Percentiles rank a stretch among this genome's conserved stretches.
These are phyloP conservation scores for Palaemon carinicauda DNA, from an alignment of 1,140 invertebrate genomes.

Conservation along the genomic window DNA sequence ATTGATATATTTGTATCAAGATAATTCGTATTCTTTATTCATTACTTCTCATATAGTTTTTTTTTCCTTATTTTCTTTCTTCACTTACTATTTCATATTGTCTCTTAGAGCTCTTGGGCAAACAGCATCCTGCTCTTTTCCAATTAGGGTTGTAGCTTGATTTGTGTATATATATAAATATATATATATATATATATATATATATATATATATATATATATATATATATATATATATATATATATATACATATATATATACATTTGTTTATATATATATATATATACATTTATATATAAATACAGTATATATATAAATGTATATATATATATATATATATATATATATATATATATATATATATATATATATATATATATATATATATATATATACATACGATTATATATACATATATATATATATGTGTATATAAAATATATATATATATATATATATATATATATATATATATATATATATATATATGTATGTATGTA, in stretches of 20 bases:
- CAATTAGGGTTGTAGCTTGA: too few relatives aligned
- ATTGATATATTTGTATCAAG: too few relatives aligned
- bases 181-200: too few relatives aligned
- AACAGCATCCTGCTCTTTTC: too few relatives aligned
- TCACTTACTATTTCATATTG: too few relatives aligned
- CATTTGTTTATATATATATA: background rate
- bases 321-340: constrained; percentile 6
- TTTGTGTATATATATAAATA: too few relatives aligned
- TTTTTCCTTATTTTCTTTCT: too few relatives aligned
- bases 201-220: too few relatives aligned
- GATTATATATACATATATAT: background rate
- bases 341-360: background rate
- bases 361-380: background rate
- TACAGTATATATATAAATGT: background rate
- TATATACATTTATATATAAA: background rate
- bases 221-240: background rate
- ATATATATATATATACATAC: background rate
- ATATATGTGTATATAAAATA: background rate
- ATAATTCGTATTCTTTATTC: too few relatives aligned
- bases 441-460: background rate
- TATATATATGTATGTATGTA: background rate
- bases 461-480: constrained; percentile 5
- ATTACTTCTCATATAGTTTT: too few relatives aligned
- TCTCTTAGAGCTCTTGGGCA: too few relatives aligned
- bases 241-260: background rate